A percentile compares a stretch with the other conserved stretches of the same genome.
phyloP scores from a whole-genome alignment of 2,797 vertebrate genomes.

The Oryzias dopingdopingensis region DNA sequence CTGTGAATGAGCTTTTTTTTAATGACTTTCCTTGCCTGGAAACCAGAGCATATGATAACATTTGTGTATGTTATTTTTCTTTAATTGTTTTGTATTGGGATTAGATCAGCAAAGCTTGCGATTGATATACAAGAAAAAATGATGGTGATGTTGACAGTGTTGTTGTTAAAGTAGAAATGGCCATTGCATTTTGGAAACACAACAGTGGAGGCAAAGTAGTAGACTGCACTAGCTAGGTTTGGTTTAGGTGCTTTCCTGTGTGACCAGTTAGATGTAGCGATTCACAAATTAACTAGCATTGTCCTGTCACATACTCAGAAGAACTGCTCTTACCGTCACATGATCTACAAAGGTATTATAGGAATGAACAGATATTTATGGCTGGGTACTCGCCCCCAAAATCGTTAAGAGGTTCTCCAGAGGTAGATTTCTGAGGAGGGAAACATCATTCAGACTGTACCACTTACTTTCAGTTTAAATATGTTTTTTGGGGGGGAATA shows the following conservation, averaged over 20 bases:
- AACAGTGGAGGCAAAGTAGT: not conserved
- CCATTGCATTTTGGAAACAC: slow-evolving; percentile 2
- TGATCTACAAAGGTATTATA: slow-evolving; percentile 20
- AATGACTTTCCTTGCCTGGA: slow-evolving; percentile 98
- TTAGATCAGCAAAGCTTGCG: slow-evolving; percentile 63
- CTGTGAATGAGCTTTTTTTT: slow-evolving; percentile 99
- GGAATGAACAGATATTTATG: slow-evolving; percentile 17
- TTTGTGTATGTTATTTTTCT: slow-evolving; percentile 75
- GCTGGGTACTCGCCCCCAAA: slow-evolving; percentile 57
- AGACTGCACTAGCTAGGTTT: slow-evolving; percentile 5
- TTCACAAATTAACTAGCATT: slow-evolving; percentile 17
- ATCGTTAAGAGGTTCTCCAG: slow-evolving; percentile 66
- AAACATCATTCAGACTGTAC: slow-evolving; percentile 35
- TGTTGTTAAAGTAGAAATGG: slow-evolving; percentile 11
- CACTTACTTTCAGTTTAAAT: slow-evolving; percentile 43
- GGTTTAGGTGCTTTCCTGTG: slow-evolving; percentile 4
- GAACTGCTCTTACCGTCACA: slow-evolving; percentile 10
- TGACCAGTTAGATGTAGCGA: slow-evolving; percentile 36
- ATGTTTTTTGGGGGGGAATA: slow-evolving; percentile 37
- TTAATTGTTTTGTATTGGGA: slow-evolving; percentile 52
- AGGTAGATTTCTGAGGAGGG: slow-evolving; percentile 64
- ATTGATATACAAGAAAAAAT: slow-evolving; percentile 45
- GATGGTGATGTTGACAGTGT: slow-evolving; percentile 63
- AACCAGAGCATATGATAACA: slow-evolving; percentile 88
- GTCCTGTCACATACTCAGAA: slow-evolving; percentile 15